Base-by-base conservation (phyloP, 2,797 vertebrate genomes). In the Centropyge bicolor region DNA sequence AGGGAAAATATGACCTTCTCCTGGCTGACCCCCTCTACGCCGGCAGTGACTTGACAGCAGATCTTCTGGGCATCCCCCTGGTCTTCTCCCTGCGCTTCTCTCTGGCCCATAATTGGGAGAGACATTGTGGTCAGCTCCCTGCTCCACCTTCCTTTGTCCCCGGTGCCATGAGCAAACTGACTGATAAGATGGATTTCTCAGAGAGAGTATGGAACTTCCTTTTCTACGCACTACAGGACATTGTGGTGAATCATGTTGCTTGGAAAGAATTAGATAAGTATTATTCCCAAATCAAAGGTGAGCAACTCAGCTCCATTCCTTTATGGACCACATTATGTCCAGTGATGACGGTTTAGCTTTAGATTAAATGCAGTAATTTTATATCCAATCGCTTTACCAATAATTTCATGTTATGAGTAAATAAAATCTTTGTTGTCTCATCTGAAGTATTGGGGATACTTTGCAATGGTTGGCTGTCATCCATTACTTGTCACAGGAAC, bases 91-190 rank as follows among this genome's bases (percentile, higher is more conserved):
- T 97, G 9, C 94, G 95, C 24, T 96, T 97, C 85, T 93, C 95
- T n/a, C 71, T 95, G 0, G 96, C 87, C 27, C 74, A 92, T 61
- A 93, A 95, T 2, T 79, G 94, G 62, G 97, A 98, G 84, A 95
- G 96, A 62, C 82, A 95, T 12, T 98, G 97, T 0, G 96, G 95
- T 36, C 96, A 97, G 88, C 64, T 96, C 0, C 96, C 97, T 0
- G 80, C 96, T 19, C 96, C 96, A 0, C 90, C 92, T 0, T 97
- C 96, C 16, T 97, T 95, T 1, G 89, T 92, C 0, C 96, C 97
- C 0, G 94, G 91, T 19, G 52, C 85, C 0, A 89, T 97, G 72
- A 96, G 95, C 4, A 96, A 96, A 87, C 95, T 97, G 73, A 96
- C 95, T 0, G 96, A 97, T 83, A 85, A 31, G 65, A 96, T 97